phyloP scores from a whole-genome alignment of 2,888 invertebrate species.

The Lutraria lutraria region DNA sequence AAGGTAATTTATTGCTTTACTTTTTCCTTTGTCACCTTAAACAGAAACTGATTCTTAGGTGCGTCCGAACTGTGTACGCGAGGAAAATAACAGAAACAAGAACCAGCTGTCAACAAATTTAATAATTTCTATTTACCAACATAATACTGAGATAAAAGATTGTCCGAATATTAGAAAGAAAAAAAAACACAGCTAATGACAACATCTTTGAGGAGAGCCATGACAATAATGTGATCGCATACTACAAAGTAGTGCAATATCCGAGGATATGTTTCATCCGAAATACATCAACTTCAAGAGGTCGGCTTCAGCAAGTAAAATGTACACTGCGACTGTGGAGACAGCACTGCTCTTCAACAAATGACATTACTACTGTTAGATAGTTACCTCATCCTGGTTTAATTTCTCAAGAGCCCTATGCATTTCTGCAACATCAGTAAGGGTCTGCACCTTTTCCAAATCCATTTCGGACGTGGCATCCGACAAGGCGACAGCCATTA shows the following conservation, averaged over 20 bases:
- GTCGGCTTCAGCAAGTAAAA: conserved; percentile 3
- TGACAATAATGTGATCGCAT: too few relatives aligned
- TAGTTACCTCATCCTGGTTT: conserved; percentile 83
- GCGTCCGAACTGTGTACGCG: too few relatives aligned
- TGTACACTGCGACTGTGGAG: not conserved
- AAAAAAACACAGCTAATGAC: too few relatives aligned
- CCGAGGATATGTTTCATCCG: conserved; percentile 2
- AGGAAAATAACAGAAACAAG: too few relatives aligned
- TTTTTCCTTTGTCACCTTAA: too few relatives aligned
- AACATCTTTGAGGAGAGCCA: too few relatives aligned
- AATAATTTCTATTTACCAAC: too few relatives aligned
- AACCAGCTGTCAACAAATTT: too few relatives aligned
- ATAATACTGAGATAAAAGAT: too few relatives aligned
- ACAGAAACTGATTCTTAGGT: too few relatives aligned
- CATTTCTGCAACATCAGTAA: conserved; percentile 84
- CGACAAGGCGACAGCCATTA: conserved; percentile 78
- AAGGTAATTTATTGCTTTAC: too few relatives aligned
- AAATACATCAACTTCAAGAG: not conserved
- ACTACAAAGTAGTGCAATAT: not conserved
- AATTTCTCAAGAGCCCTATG: conserved; percentile 81
- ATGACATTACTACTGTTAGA: conserved; percentile 21
- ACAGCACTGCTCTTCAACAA: not conserved
- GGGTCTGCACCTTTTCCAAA: conserved; percentile 80
- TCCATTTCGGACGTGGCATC: conserved; percentile 83
- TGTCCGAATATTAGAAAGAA: too few relatives aligned